Conservation (phyloP, 2,888 invertebrate genomes). For the Rhagium mordax region DNA sequence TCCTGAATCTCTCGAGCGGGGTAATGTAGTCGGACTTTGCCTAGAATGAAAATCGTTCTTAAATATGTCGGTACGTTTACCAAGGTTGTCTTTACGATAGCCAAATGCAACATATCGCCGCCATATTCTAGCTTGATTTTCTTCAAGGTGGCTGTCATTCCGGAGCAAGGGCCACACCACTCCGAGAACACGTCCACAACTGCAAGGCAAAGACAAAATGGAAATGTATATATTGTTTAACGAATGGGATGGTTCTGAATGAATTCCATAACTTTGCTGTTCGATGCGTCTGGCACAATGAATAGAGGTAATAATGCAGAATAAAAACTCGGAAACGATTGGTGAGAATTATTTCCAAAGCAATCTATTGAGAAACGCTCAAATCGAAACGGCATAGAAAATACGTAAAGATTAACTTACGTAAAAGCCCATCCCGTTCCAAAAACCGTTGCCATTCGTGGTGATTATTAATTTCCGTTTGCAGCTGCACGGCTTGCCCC, state of each 20-base stretch:
- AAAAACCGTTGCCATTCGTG: conserved; percentile 90
- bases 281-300: no score
- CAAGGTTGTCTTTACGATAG: conserved; percentile 75
- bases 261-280: no score
- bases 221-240: no score
- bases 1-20: conserved; percentile 82
- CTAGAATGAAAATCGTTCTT: conserved; percentile 67
- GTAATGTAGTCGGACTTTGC: conserved; percentile 86
- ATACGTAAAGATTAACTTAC: conserved; percentile 70
- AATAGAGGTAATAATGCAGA: no score
- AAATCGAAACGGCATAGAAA: no score
- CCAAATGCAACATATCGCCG: conserved; percentile 85
- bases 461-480: conserved; percentile 85
- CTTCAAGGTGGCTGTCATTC: conserved; percentile 87
- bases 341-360: no score
- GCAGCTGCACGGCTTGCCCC: conserved; percentile 80
- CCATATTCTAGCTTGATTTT: conserved; percentile 91
- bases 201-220: conserved; percentile 62
- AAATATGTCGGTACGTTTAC: neutral
- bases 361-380: no score
- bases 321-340: no score
- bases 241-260: no score
- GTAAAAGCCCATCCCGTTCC: conserved; percentile 82
- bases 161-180: conserved; percentile 93
- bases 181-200: conserved; percentile 92